Conservation (phyloP, 2,797 vertebrate species). For the Knipowitschia caucasica region DNA sequence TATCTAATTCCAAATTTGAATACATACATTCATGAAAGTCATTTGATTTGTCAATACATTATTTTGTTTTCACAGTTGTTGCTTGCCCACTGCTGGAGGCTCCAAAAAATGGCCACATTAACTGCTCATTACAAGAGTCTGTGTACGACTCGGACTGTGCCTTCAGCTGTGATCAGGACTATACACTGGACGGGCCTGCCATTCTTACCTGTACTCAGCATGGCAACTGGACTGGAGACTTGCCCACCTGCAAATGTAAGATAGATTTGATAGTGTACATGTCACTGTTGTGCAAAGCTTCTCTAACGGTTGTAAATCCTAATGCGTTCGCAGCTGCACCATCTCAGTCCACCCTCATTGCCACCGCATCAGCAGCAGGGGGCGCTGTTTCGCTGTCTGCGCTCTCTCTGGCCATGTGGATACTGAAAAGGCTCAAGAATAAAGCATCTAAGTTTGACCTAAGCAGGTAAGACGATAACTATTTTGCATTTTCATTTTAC, state of each 20-base stretch:
- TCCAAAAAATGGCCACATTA: constrained; percentile 54
- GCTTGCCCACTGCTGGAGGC: constrained; percentile 52
- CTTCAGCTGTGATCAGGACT: constrained; percentile 71
- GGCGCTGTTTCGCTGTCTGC: constrained; percentile 28
- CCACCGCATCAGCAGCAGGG: constrained; percentile 35
- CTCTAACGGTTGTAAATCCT: neutral
- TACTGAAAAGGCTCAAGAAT: constrained; percentile 58
- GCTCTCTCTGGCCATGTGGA: constrained; percentile 49
- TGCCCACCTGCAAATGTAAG: constrained; percentile 73
- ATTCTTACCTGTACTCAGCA: constrained; percentile 58
- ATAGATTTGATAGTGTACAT: neutral
- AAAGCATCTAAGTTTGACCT: constrained; percentile 67
- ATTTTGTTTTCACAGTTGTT: constrained; percentile 47
- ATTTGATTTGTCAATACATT: neutral
- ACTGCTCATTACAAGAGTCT: constrained; percentile 59
- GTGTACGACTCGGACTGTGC: constrained; percentile 67
- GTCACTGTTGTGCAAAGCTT: neutral
- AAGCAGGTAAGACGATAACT: constrained; percentile 57
- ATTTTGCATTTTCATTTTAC: neutral
- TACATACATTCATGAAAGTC: neutral
- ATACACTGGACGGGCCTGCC: constrained; percentile 49
- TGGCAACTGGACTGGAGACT: constrained; percentile 73
- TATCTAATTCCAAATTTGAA: neutral
- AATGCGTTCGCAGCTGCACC: constrained; percentile 34
- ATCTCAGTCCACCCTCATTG: neutral